These are phyloP conservation scores for Catharus bicknelli DNA, from an alignment of 2,113 vertebrate species.

Conservation along the genomic window DNA sequence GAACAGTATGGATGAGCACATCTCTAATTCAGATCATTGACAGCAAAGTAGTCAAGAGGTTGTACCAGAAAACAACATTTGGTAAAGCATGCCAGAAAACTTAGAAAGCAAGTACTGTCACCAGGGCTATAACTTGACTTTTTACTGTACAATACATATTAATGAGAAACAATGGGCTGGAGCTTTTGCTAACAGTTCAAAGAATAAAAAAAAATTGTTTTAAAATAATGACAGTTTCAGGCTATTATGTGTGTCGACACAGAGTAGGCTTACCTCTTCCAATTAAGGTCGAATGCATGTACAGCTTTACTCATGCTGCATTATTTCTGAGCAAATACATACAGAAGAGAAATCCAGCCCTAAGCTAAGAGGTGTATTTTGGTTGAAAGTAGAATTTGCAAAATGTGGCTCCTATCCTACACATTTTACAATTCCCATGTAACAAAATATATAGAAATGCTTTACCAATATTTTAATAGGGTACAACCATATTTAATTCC, in stretches of 20 bases:
- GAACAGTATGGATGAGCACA: background rate
- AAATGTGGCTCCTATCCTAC: background rate
- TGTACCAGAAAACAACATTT: background rate
- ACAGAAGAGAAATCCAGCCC: background rate
- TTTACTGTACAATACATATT: background rate
- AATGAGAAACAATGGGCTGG: background rate
- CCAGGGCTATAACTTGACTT: background rate
- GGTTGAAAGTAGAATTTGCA: background rate
- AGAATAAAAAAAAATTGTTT: background rate
- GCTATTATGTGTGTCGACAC: background rate
- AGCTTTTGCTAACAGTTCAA: background rate
- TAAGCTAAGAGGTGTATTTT: background rate
- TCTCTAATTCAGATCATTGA: background rate
- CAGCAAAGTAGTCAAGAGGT: background rate
- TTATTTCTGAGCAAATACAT: background rate
- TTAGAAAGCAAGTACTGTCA: background rate
- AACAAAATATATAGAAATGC: background rate
- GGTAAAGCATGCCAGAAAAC: background rate
- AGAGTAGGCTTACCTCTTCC: background rate
- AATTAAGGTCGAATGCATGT: background rate
- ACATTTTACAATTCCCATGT: background rate
- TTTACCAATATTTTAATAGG: background rate
- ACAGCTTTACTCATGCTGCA: background rate
- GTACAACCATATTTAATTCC: background rate
- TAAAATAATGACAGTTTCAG: background rate